Base-by-base conservation (phyloP, 1,140 invertebrate genomes). In the Heliconius congener region DNA sequence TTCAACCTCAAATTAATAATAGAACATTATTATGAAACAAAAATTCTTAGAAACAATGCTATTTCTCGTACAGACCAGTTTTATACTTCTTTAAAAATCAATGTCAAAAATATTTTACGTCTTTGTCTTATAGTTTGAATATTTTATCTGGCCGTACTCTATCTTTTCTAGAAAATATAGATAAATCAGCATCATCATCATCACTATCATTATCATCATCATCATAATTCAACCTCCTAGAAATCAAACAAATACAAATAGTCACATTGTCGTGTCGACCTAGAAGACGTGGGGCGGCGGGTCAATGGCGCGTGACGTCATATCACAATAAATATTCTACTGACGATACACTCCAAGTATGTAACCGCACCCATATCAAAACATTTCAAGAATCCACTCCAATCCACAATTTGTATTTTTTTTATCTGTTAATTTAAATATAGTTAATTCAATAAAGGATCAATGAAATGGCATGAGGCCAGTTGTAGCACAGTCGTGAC, bases 301-400 rank as follows among this genome's bases (percentile, higher is more conserved):
- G 90, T 89, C 91, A 91, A 91, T 91, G 88, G 84, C 87, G 90
- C 85, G 81, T 92, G 91, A 93, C 89, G 88, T 90, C 90, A 92
- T 85, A 85, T 77, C 76, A 84, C 83, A 66, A 82, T 80, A 82
- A 79, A 86, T 84, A 85, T 83, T 78, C 74, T 78, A 82, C 78
- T 84, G 80, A 82, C 76, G 80, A 81, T 83, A 82, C 78, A 81
- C 81, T 82, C 71, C 83, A 85, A 84, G 81, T 84, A 82, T 78
- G 79, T 79, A 73, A 83, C 83, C 87, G 80, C 86, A 86, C 87
- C 89, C 80, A 75, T 72, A 74, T 77, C 72, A 71, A 72, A 78
- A 50, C 37, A 79, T 76, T 74, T 79, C 70, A 16, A 80, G 76
- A 73, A 73, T 77, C 52, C 55, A 70, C 3, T 46, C 42, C 42